Evolutionary conservation across 2,888 invertebrate genomes (phyloP).

Genomic region (Apantesis nais): DNA sequence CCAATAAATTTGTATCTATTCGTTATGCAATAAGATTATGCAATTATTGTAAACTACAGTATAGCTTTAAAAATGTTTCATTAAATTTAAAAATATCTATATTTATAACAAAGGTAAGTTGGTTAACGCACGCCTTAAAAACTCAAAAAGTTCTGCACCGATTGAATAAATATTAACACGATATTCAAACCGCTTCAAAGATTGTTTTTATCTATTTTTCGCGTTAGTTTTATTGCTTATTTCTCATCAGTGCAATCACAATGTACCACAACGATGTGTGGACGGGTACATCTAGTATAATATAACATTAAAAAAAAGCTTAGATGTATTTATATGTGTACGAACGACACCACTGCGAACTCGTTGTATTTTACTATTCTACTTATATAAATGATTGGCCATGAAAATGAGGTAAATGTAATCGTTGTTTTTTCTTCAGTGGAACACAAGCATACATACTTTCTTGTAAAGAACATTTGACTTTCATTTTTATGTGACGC

Average conservation of each 20-base stretch:
- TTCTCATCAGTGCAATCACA: no score
- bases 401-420: slow-evolving; percentile 59
- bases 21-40: not conserved
- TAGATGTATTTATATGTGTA: not conserved
- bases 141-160: no score
- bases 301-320: not conserved
- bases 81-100: not conserved
- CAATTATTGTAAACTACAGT: not conserved
- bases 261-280: no score
- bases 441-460: slow-evolving; percentile 46
- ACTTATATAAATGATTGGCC: slow-evolving; percentile 34
- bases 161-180: no score
- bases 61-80: not conserved
- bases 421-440: slow-evolving; percentile 48
- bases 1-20: not conserved
- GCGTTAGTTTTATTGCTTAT: no score
- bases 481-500: slow-evolving; percentile 70
- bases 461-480: slow-evolving; percentile 55
- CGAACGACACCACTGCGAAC: not conserved
- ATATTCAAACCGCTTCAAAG: no score
- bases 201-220: no score
- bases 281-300: not conserved
- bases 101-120: no score
- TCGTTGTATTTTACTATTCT: slow-evolving; percentile 6
- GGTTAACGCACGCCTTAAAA: no score